These are phyloP conservation scores for Larimichthys crocea DNA, from an alignment of 2,113 vertebrate species.

Conservation along the genomic window DNA sequence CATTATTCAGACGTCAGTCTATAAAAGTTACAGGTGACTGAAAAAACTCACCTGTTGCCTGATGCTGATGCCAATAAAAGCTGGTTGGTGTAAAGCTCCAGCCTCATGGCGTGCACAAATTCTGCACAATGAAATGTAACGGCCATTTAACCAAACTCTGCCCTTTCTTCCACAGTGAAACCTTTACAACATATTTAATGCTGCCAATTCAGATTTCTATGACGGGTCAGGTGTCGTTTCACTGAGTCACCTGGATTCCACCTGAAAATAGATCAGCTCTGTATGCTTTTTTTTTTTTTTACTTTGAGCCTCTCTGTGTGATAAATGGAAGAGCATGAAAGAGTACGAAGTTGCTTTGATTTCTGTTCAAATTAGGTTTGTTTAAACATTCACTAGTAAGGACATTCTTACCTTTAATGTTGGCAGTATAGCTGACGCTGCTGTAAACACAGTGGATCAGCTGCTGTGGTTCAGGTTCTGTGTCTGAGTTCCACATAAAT, in stretches of 20 bases:
- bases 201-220: not conserved
- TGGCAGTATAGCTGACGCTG: not conserved
- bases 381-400: not conserved
- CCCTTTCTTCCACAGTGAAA: not conserved
- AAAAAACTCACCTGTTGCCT: not conserved
- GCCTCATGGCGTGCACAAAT: not conserved
- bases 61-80: not conserved
- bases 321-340: not conserved
- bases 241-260: not conserved
- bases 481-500: conserved; percentile 4
- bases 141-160: not conserved
- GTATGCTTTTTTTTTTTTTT: not conserved
- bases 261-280: not conserved
- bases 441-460: not conserved
- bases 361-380: not conserved
- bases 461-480: conserved; percentile 1
- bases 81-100: not conserved
- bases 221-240: not conserved
- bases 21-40: not conserved
- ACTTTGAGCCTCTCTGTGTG: too few relatives aligned
- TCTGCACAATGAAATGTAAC: not conserved
- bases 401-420: not conserved
- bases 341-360: not conserved
- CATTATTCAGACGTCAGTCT: not conserved
- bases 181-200: not conserved